Percentiles rank a stretch among this genome's conserved stretches.
phyloP scores from a whole-genome alignment of 2,888 invertebrate genomes.

The Epirrita christyi region DNA sequence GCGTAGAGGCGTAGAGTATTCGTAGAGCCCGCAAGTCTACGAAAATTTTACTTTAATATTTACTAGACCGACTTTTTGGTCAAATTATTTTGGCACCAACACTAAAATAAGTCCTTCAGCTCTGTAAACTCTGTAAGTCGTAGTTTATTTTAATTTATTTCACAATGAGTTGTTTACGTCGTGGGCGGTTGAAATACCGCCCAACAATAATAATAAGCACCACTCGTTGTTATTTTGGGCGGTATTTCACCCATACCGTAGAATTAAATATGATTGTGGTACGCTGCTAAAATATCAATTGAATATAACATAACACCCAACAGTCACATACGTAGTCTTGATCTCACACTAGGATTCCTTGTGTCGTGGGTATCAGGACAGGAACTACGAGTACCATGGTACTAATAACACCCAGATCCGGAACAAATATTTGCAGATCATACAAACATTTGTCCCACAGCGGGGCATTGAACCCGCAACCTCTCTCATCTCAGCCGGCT shows the following conservation, averaged over 20 bases:
- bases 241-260: constrained; percentile 26
- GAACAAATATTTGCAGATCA: too few relatives aligned
- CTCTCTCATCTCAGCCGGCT: too few relatives aligned
- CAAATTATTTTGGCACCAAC: background rate
- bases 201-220: constrained; percentile 45
- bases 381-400: too few relatives aligned
- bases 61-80: background rate
- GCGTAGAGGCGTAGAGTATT: background rate
- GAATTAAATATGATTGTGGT: constrained; percentile 52
- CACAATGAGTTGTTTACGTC: constrained; percentile 19
- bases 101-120: background rate
- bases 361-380: too few relatives aligned
- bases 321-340: too few relatives aligned
- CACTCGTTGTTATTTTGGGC: too few relatives aligned
- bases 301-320: constrained; percentile 8
- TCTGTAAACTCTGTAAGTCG: background rate
- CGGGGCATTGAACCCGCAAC: too few relatives aligned
- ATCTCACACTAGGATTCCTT: too few relatives aligned
- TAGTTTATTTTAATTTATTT: constrained; percentile 31
- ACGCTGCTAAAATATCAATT: constrained; percentile 25
- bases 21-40: background rate
- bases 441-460: too few relatives aligned
- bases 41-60: background rate
- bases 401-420: too few relatives aligned
- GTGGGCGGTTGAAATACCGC: constrained; percentile 42